Conservation (phyloP, 2,113 vertebrate species). For the Petromus typicus region DNA sequence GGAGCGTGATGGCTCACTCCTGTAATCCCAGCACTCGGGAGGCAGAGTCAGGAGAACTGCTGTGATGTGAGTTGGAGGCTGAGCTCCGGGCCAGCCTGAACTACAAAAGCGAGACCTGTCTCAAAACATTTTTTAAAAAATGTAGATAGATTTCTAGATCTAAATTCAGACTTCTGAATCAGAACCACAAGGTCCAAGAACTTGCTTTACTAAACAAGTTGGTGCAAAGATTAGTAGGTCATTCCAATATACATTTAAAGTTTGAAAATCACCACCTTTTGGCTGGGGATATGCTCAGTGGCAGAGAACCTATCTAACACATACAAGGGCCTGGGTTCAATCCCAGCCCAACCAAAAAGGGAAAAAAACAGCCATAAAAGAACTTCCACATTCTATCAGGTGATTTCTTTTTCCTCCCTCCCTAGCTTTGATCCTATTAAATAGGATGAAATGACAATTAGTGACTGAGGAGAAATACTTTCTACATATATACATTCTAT, state of each 20-base stretch:
- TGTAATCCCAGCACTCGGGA: too few species aligned
- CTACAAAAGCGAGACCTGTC: too few species aligned
- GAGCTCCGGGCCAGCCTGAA: too few species aligned
- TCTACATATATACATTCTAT: neutral
- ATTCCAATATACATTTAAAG: conserved; percentile 6
- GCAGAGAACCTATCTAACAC: neutral
- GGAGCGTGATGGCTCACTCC: too few species aligned
- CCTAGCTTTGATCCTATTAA: neutral
- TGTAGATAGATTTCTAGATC: conserved; percentile 24
- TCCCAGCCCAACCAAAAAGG: neutral
- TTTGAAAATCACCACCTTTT: conserved; percentile 21
- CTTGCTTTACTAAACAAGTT: conserved; percentile 12
- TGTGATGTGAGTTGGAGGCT: too few species aligned
- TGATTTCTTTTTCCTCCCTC: neutral
- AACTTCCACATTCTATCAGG: neutral
- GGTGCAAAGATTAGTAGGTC: neutral
- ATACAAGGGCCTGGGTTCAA: neutral
- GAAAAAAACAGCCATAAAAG: neutral
- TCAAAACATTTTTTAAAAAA: too few species aligned
- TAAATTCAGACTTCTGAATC: conserved; percentile 33
- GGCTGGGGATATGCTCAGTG: neutral
- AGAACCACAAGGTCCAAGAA: conserved; percentile 23
- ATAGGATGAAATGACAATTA: conserved; percentile 11
- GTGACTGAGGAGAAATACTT: neutral
- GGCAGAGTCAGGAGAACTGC: too few species aligned